Percentiles rank a stretch among this genome's conserved stretches.
phyloP scores from a whole-genome alignment of 2,797 vertebrate species.

The Chloroceryle amazona region DNA sequence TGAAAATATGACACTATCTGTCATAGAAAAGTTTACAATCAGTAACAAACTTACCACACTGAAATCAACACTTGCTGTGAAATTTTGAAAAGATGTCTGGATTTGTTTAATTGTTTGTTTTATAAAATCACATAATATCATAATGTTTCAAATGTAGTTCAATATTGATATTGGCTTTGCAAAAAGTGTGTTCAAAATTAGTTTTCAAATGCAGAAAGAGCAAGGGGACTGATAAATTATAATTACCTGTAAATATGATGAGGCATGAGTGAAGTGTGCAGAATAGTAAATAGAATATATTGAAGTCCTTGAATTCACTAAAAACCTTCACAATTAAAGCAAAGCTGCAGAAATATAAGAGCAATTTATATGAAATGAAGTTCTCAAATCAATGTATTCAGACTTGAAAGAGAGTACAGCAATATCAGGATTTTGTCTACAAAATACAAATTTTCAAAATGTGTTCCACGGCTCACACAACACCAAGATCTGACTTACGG shows the following conservation, averaged over 20 bases:
- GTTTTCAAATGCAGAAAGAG: neutral
- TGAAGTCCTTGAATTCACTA: neutral
- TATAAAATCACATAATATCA: neutral
- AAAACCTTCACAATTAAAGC: neutral
- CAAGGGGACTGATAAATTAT: neutral
- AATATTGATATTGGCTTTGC: neutral
- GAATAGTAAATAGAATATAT: neutral
- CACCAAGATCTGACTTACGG: neutral
- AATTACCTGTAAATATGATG: neutral
- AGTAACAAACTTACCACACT: neutral
- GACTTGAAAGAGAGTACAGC: neutral
- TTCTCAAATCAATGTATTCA: neutral
- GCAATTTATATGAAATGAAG: neutral
- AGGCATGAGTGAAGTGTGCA: neutral
- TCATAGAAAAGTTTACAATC: neutral
- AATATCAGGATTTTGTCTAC: neutral
- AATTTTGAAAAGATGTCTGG: neutral
- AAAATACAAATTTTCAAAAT: neutral
- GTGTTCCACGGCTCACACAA: neutral
- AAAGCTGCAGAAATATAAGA: neutral
- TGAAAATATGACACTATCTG: neutral
- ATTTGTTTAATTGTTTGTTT: neutral
- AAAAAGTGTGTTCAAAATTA: neutral
- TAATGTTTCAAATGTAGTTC: neutral
- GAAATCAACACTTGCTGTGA: neutral